A percentile compares a stretch with the other conserved stretches of the same genome.
Conservation (phyloP, 1,140 invertebrate genomes). For the Diorhabda carinulata region DNA sequence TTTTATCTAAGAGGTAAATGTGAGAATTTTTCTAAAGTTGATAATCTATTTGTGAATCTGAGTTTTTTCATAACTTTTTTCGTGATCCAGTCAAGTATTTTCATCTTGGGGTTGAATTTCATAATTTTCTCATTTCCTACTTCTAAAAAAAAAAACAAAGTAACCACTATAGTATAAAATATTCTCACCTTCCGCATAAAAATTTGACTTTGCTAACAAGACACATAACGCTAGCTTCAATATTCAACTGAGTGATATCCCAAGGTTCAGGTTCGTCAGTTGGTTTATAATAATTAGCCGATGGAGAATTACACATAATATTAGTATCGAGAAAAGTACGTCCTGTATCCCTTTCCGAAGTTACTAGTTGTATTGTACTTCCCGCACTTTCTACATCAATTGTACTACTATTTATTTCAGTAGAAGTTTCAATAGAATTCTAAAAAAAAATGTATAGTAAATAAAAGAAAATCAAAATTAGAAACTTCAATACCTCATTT, state of each 20-base stretch:
- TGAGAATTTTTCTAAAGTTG: no score
- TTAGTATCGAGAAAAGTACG: constrained; percentile 64
- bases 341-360: constrained; percentile 39
- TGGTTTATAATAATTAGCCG: constrained; percentile 76
- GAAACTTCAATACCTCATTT: constrained; percentile 23
- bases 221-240: constrained; percentile 85
- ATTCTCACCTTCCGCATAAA: constrained; percentile 58
- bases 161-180: not conserved
- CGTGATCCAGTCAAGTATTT: no score
- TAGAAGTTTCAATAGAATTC: constrained; percentile 22
- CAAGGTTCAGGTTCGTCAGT: constrained; percentile 83
- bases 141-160: no score
- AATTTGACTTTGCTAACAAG: constrained; percentile 76
- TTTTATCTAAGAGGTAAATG: no score
- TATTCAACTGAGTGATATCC: constrained; percentile 84
- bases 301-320: constrained; percentile 70
- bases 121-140: no score
- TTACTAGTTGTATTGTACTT: constrained; percentile 23
- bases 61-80: no score
- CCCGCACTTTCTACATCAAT: constrained; percentile 12
- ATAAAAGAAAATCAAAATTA: not conserved
- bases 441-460: constrained; percentile 7
- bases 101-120: no score
- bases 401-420: not conserved
- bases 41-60: no score